Conservation (phyloP, 2,888 invertebrate species). For the Scaeva pyrastri region DNA sequence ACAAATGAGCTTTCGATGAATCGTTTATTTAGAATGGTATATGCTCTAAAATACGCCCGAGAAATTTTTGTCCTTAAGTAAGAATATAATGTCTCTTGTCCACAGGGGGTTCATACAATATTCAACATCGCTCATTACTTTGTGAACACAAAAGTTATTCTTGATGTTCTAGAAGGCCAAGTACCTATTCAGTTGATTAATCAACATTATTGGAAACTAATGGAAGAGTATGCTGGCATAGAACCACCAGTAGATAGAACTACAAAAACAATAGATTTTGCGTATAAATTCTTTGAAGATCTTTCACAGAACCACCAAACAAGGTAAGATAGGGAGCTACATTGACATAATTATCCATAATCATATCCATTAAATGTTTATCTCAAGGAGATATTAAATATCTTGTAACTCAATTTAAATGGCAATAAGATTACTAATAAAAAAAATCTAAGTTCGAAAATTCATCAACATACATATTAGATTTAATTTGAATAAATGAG, state of each 20-base stretch:
- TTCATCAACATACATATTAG: no score
- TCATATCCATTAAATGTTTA: no score
- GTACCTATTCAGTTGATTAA: conserved; percentile 87
- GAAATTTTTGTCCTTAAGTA: not conserved
- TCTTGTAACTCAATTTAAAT: no score
- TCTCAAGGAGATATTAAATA: no score
- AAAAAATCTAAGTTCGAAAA: no score
- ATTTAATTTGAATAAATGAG: no score
- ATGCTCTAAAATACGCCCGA: not conserved
- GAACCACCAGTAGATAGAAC: conserved; percentile 86
- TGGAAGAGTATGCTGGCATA: conserved; percentile 86
- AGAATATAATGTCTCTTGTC: not conserved
- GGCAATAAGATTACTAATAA: no score
- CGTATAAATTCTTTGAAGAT: conserved; percentile 88
- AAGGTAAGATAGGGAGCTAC: conserved; percentile 70
- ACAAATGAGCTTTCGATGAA: conserved; percentile 61
- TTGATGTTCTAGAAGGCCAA: conserved; percentile 87
- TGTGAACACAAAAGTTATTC: conserved; percentile 89
- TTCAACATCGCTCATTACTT: conserved; percentile 89
- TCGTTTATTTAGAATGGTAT: conserved; percentile 67
- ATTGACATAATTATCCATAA: no score
- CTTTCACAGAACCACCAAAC: conserved; percentile 78
- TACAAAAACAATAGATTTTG: conserved; percentile 88
- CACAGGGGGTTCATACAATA: conserved; percentile 88
- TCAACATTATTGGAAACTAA: conserved; percentile 87